Evolutionary conservation across 2,113 vertebrate species (phyloP).

Genomic region (rabbit (Oryctolagus cuniculus)): DNA sequence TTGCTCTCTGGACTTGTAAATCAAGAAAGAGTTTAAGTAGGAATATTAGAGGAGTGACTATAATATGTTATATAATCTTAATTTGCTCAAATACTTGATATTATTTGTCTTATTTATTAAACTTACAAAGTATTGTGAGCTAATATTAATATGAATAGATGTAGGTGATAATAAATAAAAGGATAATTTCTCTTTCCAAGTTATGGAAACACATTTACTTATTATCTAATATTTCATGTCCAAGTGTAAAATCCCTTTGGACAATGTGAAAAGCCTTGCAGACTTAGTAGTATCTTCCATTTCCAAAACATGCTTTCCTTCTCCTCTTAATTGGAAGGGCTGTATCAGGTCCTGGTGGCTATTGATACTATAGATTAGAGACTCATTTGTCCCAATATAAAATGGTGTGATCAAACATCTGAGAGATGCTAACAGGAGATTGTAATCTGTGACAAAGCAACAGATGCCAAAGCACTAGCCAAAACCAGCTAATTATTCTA

Average conservation of each 20-base stretch:
- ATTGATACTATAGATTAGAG: not conserved
- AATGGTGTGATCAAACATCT: not conserved
- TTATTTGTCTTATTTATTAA: not conserved
- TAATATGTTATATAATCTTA: no score
- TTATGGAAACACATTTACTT: not conserved
- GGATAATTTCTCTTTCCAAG: no score
- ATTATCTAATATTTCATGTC: not conserved
- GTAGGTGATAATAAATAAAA: not conserved
- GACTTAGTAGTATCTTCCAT: not conserved
- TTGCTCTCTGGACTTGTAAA: not conserved
- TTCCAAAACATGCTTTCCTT: not conserved
- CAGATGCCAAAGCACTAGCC: not conserved
- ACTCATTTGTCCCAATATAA: not conserved
- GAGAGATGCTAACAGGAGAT: not conserved
- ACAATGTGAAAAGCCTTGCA: not conserved
- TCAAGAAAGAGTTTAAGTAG: not conserved
- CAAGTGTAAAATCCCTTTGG: not conserved
- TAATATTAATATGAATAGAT: not conserved
- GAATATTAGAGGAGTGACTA: not conserved
- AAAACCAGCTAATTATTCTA: not conserved
- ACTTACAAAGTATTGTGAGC: not conserved
- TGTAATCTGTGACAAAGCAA: not conserved
- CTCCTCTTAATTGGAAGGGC: not conserved
- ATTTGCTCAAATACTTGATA: not conserved
- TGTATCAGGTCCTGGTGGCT: not conserved